Evolutionary conservation across 2,797 vertebrate genomes (phyloP), one percentile per base, ranked within the genome.

Genomic region (Gymnoscopelus microlampas): DNA sequence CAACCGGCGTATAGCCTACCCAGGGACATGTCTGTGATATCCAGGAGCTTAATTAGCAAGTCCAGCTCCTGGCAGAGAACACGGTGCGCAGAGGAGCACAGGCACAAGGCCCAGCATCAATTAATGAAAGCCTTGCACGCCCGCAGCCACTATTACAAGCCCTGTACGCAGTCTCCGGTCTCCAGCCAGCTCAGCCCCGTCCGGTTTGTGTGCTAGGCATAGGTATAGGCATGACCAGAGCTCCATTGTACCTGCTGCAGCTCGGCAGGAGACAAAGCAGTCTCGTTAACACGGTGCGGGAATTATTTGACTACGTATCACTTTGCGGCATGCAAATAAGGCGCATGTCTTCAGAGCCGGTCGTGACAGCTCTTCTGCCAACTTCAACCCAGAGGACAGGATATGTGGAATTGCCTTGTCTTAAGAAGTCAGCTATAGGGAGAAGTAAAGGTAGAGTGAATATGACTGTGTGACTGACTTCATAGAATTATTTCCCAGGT

Each of bases 31-130:
- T 90, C 88, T 90, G 81, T 84, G 89, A 92, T 91, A 92, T 91
- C 88, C 89, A 87, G 79, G 85, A 92, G 90, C 89, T 90, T 94
- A 93, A 94, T 94, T 94, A 94, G 94, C 89, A 79, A 91, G 89
- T 90, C 85, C 83, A 81, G 89, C 80, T 88, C 86, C 87, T 91
- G 92, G 89, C 91, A 89, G 78, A 69, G 79, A 87, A 84, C 81
- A 85, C 74, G 78, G 87, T 70, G 80, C 78, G 47, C 80, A 87
- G 85, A 87, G 85, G 86, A 90, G 88, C 88, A 83, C 83, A 79
- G 84, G 86, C 79, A 81, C 86, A 82, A 75, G 79, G 81, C 83
- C 88, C 75, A 72, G 70, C 80, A 81, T 91, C 88, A 90, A 92
- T 93, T 93, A 94, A 93, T 90, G 90, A 94, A 92, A 92, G 39